Evolutionary conservation across 2,888 invertebrate genomes (phyloP).

Genomic region (Pheosia tremula): DNA sequence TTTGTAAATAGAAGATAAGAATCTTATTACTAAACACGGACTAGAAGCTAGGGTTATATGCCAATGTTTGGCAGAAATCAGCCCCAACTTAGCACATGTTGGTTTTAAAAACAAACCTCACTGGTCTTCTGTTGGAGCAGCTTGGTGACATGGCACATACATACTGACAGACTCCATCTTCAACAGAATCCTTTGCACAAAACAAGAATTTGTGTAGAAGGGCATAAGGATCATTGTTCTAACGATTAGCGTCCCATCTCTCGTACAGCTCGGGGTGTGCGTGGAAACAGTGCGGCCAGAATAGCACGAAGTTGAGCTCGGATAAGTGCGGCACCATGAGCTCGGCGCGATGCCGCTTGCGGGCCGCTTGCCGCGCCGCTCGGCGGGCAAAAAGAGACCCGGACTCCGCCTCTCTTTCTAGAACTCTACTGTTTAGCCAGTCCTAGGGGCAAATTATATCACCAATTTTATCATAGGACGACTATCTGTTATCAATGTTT

Average conservation of each 20-base stretch:
- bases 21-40: no score
- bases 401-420: conserved; percentile 45
- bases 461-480: background rate
- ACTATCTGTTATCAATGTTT: no score
- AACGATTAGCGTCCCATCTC: conserved; percentile 71
- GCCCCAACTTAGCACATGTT: no score
- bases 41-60: no score
- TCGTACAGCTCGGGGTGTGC: conserved; percentile 75
- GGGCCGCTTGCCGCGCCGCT: conserved; percentile 55
- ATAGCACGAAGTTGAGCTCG: conserved; percentile 68
- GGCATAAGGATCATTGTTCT: background rate
- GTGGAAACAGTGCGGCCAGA: conserved; percentile 69
- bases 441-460: conserved; percentile 40
- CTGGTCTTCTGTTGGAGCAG: no score
- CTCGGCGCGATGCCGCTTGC: conserved; percentile 70
- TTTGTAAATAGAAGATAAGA: no score
- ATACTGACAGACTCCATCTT: no score
- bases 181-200: no score
- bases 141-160: no score
- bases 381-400: conserved; percentile 27
- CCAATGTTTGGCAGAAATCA: no score
- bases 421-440: conserved; percentile 45
- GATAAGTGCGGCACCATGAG: conserved; percentile 63
- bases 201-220: no score
- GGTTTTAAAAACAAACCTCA: no score